Evolutionary conservation across 2,797 vertebrate genomes (phyloP).

Genomic region (Meda fulgida): DNA sequence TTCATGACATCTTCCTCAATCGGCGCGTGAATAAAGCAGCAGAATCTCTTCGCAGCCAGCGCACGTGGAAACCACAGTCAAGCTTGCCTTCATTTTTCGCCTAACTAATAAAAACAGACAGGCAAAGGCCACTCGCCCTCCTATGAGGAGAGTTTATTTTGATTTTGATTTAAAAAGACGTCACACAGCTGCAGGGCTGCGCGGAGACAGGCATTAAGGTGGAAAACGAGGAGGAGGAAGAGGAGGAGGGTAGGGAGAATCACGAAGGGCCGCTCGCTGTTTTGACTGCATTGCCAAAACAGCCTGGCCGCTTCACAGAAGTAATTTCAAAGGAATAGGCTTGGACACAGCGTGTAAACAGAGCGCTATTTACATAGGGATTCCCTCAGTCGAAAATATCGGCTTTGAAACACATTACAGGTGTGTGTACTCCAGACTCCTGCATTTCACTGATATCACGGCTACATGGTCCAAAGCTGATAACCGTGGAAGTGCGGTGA

Average conservation of each 20-base stretch:
- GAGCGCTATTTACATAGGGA: slow-evolving; percentile 48
- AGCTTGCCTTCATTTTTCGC: slow-evolving; percentile 10
- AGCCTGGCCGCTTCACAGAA: slow-evolving; percentile 22
- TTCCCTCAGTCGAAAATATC: slow-evolving; percentile 34
- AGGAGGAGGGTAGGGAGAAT: not conserved
- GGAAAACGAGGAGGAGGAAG: slow-evolving; percentile 23
- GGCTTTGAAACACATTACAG: slow-evolving; percentile 42
- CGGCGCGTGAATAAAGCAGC: not conserved
- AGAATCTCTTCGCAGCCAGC: slow-evolving; percentile 14
- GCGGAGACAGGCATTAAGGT: slow-evolving; percentile 1
- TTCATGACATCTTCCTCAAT: slow-evolving; percentile 48
- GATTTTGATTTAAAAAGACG: slow-evolving; percentile 54
- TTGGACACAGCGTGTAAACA: slow-evolving; percentile 43
- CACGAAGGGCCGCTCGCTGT: slow-evolving; percentile 10
- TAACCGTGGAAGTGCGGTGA: slow-evolving; percentile 69
- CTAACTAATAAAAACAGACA: slow-evolving; percentile 51
- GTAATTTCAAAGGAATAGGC: slow-evolving; percentile 48
- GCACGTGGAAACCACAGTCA: slow-evolving; percentile 15
- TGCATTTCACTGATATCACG: slow-evolving; percentile 32
- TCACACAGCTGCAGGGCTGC: slow-evolving; percentile 9
- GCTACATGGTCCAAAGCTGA: slow-evolving; percentile 20
- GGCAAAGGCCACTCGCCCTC: slow-evolving; percentile 44
- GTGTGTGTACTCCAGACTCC: slow-evolving; percentile 31
- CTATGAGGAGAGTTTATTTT: slow-evolving; percentile 38
- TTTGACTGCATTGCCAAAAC: slow-evolving; percentile 49